Evolutionary conservation across 2,797 vertebrate genomes (phyloP).

Genomic region (Avahi laniger): DNA sequence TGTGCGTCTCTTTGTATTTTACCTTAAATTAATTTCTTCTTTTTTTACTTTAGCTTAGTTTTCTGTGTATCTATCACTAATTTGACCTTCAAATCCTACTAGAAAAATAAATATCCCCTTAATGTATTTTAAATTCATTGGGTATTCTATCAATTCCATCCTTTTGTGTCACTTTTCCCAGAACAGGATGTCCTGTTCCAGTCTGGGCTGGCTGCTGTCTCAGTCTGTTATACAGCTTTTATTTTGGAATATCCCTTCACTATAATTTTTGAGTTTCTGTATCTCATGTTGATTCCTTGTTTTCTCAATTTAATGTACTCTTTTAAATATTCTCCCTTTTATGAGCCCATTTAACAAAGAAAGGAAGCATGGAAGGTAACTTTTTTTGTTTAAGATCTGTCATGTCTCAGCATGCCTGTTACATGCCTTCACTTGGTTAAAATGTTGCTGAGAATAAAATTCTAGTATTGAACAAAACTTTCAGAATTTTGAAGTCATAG

Average conservation of each 20-base stretch:
- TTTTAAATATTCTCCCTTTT: background rate
- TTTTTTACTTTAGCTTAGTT: constrained; percentile 10
- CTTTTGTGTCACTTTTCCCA: background rate
- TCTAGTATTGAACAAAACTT: background rate
- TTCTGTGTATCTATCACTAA: background rate
- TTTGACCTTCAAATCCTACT: background rate
- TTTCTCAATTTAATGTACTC: background rate
- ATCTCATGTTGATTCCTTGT: background rate
- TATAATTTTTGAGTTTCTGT: background rate
- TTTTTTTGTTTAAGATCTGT: background rate
- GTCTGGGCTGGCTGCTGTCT: background rate
- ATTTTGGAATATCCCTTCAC: background rate
- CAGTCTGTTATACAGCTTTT: background rate
- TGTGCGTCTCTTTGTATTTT: background rate
- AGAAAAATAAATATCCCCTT: background rate
- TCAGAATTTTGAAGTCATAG: background rate
- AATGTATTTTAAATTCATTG: background rate
- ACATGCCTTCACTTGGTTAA: background rate
- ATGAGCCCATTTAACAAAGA: background rate
- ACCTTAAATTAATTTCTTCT: background rate
- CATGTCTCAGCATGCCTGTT: background rate
- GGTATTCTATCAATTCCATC: background rate
- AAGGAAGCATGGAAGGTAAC: background rate
- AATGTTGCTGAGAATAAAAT: background rate
- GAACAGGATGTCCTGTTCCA: background rate